Percentiles rank a stretch among this genome's conserved stretches.
Evolutionary conservation across 2,113 vertebrate genomes (phyloP).

Genomic region (Ctenodactylus gundi): DNA sequence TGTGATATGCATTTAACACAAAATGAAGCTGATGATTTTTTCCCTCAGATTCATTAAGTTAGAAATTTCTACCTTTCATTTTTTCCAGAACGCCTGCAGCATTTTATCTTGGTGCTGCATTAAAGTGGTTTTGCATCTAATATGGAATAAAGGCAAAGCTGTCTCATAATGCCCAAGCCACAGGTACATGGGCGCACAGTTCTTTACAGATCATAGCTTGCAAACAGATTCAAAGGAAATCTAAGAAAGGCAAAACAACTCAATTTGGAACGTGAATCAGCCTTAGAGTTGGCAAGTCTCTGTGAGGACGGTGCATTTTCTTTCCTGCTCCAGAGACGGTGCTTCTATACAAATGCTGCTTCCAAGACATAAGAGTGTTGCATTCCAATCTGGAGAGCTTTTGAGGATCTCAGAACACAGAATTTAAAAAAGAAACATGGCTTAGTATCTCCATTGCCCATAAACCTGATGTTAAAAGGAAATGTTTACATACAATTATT

Average conservation of each 20-base stretch:
- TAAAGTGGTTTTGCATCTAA: conserved; percentile 75
- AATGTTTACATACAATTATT: conserved; percentile 32
- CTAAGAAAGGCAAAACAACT: conserved; percentile 71
- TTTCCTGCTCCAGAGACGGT: background rate
- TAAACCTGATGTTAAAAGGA: background rate
- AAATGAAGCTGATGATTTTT: conserved; percentile 49
- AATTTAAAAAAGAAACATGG: background rate
- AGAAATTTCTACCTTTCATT: conserved; percentile 62
- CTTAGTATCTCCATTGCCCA: background rate
- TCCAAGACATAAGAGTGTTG: background rate
- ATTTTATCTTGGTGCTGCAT: conserved; percentile 67
- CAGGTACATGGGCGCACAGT: conserved; percentile 61
- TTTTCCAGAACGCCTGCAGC: conserved; percentile 58
- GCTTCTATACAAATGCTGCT: conserved; percentile 28
- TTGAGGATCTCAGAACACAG: background rate
- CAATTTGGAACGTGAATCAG: conserved; percentile 62
- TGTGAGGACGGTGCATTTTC: background rate
- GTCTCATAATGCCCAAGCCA: conserved; percentile 58
- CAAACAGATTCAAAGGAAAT: conserved; percentile 69
- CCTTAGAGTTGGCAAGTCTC: conserved; percentile 29
- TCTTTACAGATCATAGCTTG: conserved; percentile 73
- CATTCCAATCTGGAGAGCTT: conserved; percentile 19
- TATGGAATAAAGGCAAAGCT: conserved; percentile 60
- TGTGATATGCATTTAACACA: conserved; percentile 27
- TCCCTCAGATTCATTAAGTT: conserved; percentile 52